Evolutionary conservation across 35 echinoderm and acorn worm genomes (phyloP).

Genomic region (Eucidaris tribuloides): DNA sequence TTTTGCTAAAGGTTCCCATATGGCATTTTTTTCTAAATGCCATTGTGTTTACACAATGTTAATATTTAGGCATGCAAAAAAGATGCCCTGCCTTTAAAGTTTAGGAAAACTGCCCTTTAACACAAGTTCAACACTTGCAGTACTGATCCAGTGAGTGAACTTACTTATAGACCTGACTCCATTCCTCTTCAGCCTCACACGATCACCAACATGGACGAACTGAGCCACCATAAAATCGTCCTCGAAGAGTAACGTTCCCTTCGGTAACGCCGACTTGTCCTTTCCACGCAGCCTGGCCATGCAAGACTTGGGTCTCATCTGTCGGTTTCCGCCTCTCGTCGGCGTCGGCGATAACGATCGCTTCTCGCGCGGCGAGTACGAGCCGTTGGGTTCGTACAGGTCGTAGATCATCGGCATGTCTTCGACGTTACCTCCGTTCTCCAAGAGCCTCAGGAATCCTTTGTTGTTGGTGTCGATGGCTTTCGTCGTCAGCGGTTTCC

Average conservation of each 20-base stretch:
- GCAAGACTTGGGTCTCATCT: constrained; percentile 67
- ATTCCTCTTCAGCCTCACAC: constrained; percentile 63
- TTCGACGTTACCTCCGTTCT: constrained; percentile 38
- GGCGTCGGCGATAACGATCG: not conserved
- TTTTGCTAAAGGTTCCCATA: too few species aligned
- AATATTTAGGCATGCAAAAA: too few species aligned
- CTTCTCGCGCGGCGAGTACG: constrained; percentile 20
- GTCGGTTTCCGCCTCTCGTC: constrained; percentile 2
- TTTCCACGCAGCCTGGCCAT: constrained; percentile 29
- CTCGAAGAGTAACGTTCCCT: constrained; percentile 70
- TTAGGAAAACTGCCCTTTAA: too few species aligned
- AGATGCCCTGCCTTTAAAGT: too few species aligned
- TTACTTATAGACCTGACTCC: constrained; percentile 17
- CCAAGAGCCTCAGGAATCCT: constrained; percentile 35
- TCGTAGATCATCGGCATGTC: constrained; percentile 75
- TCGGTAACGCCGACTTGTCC: constrained; percentile 31
- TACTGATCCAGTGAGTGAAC: too few species aligned
- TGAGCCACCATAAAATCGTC: constrained; percentile 92
- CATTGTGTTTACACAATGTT: too few species aligned
- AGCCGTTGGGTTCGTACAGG: constrained; percentile 64
- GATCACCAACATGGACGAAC: constrained; percentile 79
- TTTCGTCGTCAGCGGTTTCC: not conserved
- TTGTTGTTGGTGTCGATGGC: constrained; percentile 42
- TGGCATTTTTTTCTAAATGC: too few species aligned
- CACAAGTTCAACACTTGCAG: too few species aligned